phyloP scores from a whole-genome alignment of 2,113 vertebrate genomes.

The Stomatorhinus ivindoensis region DNA sequence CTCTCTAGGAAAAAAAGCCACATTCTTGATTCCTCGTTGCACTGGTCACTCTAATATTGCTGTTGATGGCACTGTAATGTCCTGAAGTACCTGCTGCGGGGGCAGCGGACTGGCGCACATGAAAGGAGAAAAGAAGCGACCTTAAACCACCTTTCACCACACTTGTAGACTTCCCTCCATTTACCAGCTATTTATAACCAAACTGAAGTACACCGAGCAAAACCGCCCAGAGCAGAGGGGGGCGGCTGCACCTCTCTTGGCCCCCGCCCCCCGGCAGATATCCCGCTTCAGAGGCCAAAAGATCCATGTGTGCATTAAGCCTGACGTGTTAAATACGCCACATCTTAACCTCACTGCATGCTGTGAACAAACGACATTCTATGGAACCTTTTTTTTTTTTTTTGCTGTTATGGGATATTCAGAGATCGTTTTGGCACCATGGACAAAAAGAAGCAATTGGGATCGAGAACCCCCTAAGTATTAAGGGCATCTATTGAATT shows the following conservation, averaged over 20 bases:
- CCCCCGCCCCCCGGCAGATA: background rate
- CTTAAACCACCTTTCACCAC: background rate
- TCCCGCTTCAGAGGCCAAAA: background rate
- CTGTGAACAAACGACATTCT: background rate
- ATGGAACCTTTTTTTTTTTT: background rate
- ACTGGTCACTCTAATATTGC: background rate
- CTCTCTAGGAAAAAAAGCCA: background rate
- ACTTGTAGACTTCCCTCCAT: background rate
- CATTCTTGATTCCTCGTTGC: background rate
- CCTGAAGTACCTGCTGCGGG: background rate
- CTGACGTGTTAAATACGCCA: background rate
- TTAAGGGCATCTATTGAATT: background rate
- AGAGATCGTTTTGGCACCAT: background rate
- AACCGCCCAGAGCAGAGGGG: background rate
- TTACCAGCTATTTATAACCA: background rate
- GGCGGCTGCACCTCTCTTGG: background rate
- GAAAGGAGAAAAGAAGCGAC: background rate
- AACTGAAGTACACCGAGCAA: background rate
- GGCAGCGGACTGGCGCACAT: background rate
- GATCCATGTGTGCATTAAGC: background rate
- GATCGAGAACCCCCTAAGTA: background rate
- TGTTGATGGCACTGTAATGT: background rate
- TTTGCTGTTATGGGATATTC: background rate
- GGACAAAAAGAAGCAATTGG: background rate
- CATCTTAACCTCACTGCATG: background rate